A percentile compares a stretch with the other conserved stretches of the same genome.
Conservation (phyloP, 2,113 vertebrate species). For the Anseranas semipalmata region DNA sequence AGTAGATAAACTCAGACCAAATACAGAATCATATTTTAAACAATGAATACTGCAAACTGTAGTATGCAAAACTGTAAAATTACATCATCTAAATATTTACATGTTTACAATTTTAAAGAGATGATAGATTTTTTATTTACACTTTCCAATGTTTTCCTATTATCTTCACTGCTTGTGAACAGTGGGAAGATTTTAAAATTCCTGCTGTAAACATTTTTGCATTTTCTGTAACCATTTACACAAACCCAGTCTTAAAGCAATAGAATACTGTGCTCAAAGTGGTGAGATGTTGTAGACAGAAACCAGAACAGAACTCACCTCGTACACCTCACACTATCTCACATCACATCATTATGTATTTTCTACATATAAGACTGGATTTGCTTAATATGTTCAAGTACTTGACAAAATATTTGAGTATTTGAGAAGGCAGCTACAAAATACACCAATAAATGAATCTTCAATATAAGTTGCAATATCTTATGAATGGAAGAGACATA, state of each 20-base stretch:
- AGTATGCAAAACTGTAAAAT: not conserved
- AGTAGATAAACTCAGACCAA: not conserved
- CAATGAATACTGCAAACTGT: not conserved
- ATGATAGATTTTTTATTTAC: not conserved
- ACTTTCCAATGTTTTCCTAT: not conserved
- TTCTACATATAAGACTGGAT: not conserved
- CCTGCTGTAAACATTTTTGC: not conserved
- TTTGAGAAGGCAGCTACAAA: not conserved
- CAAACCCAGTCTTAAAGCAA: not conserved
- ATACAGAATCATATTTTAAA: not conserved
- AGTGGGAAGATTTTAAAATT: not conserved
- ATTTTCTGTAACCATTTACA: not conserved
- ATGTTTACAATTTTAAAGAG: not conserved
- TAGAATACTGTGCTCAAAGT: not conserved
- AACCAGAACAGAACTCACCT: not conserved
- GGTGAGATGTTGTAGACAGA: not conserved
- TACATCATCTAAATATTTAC: not conserved
- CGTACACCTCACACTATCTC: not conserved
- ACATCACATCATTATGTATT: not conserved
- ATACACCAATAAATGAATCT: not conserved
- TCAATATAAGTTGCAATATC: not conserved
- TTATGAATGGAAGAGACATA: not conserved
- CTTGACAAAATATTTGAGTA: not conserved
- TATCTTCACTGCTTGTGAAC: not conserved
- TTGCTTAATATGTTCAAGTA: not conserved